These are phyloP conservation scores for Drosophila erecta DNA, from an alignment of 1,140 invertebrate species.

Conservation along the genomic window DNA sequence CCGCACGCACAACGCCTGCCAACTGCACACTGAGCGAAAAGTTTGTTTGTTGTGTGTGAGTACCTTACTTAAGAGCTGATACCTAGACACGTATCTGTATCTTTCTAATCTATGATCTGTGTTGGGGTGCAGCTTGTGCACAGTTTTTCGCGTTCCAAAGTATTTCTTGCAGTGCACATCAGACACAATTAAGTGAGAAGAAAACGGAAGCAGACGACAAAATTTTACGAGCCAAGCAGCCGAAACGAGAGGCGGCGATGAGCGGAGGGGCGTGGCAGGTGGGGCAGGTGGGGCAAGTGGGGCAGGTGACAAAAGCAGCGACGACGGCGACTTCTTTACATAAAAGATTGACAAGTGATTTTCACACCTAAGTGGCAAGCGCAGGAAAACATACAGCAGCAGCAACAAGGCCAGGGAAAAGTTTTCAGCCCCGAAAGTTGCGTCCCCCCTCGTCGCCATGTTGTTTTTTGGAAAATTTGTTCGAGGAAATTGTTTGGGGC, in stretches of 20 bases:
- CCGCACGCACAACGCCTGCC: conserved; percentile 10
- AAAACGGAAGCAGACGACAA: conserved; percentile 77
- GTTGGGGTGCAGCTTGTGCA: background rate
- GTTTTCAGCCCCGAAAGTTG: conserved; percentile 28
- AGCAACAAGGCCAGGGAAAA: conserved; percentile 37
- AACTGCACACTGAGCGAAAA: background rate
- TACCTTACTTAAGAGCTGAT: too few relatives aligned
- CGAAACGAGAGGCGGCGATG: conserved; percentile 15
- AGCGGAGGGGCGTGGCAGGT: background rate
- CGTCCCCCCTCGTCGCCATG: background rate
- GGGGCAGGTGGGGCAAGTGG: conserved; percentile 13
- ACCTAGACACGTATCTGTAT: too few relatives aligned
- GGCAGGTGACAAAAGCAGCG: conserved; percentile 55
- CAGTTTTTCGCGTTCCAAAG: background rate
- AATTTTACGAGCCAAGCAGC: conserved; percentile 68
- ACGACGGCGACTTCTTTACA: conserved; percentile 68
- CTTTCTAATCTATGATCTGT: background rate
- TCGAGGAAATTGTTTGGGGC: conserved; percentile 46
- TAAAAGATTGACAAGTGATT: conserved; percentile 83
- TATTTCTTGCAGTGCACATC: conserved; percentile 20
- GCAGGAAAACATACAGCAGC: conserved; percentile 40
- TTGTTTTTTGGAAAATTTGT: conserved; percentile 47
- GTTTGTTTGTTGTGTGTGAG: too few relatives aligned
- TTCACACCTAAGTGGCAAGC: conserved; percentile 72
- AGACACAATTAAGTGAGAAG: conserved; percentile 78